Conservation (phyloP, 2,113 vertebrate genomes). For the Gopherus flavomarginatus region DNA sequence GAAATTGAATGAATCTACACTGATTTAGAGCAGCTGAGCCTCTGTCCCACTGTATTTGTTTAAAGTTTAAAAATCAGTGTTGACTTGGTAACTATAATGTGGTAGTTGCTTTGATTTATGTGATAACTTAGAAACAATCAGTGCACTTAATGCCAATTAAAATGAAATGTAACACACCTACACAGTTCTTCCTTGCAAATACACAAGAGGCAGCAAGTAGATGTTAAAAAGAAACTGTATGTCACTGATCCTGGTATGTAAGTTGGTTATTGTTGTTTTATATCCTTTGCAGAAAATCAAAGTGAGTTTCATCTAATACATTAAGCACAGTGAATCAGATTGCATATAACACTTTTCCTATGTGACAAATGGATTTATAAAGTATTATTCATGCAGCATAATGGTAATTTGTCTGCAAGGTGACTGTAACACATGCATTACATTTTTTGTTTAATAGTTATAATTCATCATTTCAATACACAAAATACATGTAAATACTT, state of each 20-base stretch:
- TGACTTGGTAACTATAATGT: neutral
- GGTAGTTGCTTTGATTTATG: neutral
- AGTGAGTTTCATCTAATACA: constrained; percentile 59
- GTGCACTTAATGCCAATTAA: neutral
- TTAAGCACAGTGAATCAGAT: constrained; percentile 67
- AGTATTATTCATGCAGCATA: constrained; percentile 58
- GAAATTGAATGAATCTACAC: neutral
- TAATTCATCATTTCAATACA: constrained; percentile 68
- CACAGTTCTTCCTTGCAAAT: neutral
- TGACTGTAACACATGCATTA: constrained; percentile 58
- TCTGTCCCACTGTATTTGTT: neutral
- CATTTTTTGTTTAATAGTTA: constrained; percentile 64
- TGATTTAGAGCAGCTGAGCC: neutral
- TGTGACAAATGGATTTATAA: constrained; percentile 77
- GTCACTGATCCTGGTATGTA: constrained; percentile 3
- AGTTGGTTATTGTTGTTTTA: constrained; percentile 29
- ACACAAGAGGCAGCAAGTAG: neutral
- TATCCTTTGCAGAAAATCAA: constrained; percentile 25
- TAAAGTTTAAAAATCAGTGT: neutral
- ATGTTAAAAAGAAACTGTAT: constrained; percentile 40
- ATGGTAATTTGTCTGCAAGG: constrained; percentile 68
- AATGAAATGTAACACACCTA: neutral
- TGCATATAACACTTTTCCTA: constrained; percentile 53
- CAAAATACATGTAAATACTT: constrained; percentile 27
- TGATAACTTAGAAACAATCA: neutral